Evolutionary conservation across 1,140 invertebrate species (phyloP), one percentile per base, ranked within the genome.

Genomic region (Bacillus rossius): DNA sequence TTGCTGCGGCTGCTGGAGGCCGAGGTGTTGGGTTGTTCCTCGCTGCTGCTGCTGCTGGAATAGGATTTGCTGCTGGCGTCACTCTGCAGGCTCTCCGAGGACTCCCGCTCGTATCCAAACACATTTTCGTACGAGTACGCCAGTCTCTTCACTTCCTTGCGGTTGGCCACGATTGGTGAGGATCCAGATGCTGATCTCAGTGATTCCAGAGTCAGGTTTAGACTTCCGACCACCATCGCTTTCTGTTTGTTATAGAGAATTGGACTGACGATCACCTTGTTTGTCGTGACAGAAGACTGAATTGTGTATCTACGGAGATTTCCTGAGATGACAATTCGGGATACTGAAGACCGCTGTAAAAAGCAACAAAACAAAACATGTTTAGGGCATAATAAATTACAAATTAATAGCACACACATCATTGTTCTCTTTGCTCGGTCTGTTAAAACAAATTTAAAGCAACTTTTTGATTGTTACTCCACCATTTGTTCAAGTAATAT

Each of bases 261-360:
- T 19, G 83, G 81, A 52, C 73, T 77, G 1, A 82, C 65, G 16
- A 78, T 60, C 42, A 86, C 77, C 50, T 78, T 76, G 65, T 78
- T 81, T 1, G 73, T 79, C 22, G 80, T 83, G 48, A 80, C 77
- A 7, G 81, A 71, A 17, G 82, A 82, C 68, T 86, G 84, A 53
- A 88, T 81, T 10, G 80, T 79, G 59, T 79, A 79, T 10, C 65
- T 69, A 29, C 79, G 73, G 13, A 81, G 73, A 29, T 71, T 76
- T 52, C 80, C 78, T 10, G 76, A 73, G 34, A 82, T 69, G 8
- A 85, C 62, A 22, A 82, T 76, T 34, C 78, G 74, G 26, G 76
- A 79, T 0, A 78, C 67, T 1, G 81, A 79, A 7, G 78, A 72
- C 63, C 79, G 79, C 63, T 75, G 61, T 22, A 70, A 70, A 54